Evolutionary conservation across 2,113 vertebrate genomes (phyloP).

Genomic region (Sinocyclocheilus anshuiensis): DNA sequence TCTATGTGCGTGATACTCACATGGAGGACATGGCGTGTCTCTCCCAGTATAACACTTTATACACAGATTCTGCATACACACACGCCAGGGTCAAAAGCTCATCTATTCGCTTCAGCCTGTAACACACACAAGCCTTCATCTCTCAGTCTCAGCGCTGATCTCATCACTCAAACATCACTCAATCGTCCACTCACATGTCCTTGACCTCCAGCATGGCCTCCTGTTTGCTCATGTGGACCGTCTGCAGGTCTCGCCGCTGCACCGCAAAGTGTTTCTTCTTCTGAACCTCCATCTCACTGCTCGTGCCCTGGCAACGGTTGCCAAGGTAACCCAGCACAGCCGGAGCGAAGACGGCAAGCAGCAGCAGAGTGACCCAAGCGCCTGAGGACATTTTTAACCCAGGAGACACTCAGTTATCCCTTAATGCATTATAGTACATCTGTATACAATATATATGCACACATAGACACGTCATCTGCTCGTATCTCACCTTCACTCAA

Average conservation of each 20-base stretch:
- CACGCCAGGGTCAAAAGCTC: slow-evolving; percentile 83
- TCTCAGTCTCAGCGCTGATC: too few relatives aligned
- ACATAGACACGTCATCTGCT: background rate
- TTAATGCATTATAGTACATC: too few relatives aligned
- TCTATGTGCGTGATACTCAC: slow-evolving; percentile 73
- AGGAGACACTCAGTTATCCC: background rate
- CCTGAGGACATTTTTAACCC: slow-evolving; percentile 65
- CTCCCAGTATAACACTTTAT: slow-evolving; percentile 88
- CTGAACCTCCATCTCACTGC: slow-evolving; percentile 47
- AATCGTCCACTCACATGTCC: slow-evolving; percentile 84
- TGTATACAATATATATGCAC: background rate
- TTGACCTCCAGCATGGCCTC: slow-evolving; percentile 93
- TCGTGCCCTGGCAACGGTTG: too few relatives aligned
- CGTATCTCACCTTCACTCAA: slow-evolving; percentile 84
- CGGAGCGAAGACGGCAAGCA: slow-evolving; percentile 78
- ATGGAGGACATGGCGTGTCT: slow-evolving; percentile 82
- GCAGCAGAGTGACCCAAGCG: slow-evolving; percentile 84
- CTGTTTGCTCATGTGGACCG: slow-evolving; percentile 85
- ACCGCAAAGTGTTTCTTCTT: slow-evolving; percentile 79
- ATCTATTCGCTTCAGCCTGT: slow-evolving; percentile 89
- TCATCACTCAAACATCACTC: background rate
- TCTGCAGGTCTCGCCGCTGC: slow-evolving; percentile 85
- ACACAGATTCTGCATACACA: slow-evolving; percentile 80
- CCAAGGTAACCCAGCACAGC: slow-evolving; percentile 62
- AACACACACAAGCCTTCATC: slow-evolving; percentile 9